Conservation (phyloP, 2,797 vertebrate species). For the Thalassophryne amazonica region DNA sequence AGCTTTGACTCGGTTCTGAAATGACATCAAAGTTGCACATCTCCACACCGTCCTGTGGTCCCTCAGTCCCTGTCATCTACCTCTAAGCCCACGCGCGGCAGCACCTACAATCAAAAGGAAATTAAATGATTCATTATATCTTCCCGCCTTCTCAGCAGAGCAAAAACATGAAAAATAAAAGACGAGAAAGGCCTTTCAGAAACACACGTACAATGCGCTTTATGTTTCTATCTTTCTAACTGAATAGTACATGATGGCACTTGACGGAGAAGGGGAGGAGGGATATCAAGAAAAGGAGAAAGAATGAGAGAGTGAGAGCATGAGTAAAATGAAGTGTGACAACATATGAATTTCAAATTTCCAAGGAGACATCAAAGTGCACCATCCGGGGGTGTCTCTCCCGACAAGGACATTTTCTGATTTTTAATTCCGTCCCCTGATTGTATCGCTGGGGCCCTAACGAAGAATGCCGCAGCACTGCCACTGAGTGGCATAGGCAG, state of each 20-base stretch:
- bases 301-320: constrained; percentile 27
- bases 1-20: constrained; percentile 68
- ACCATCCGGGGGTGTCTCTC: constrained; percentile 77
- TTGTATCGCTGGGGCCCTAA: constrained; percentile 80
- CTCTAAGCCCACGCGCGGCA: constrained; percentile 58
- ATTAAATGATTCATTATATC: constrained; percentile 80
- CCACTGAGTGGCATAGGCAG: constrained; percentile 70
- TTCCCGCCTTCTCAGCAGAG: constrained; percentile 62
- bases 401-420: constrained; percentile 82
- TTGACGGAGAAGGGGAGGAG: constrained; percentile 52
- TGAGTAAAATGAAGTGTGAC: constrained; percentile 82
- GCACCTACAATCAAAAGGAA: constrained; percentile 76
- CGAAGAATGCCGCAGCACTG: constrained; percentile 70
- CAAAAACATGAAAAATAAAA: constrained; percentile 77
- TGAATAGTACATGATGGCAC: constrained; percentile 77
- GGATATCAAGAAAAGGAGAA: constrained; percentile 44
- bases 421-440: constrained; percentile 85
- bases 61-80: constrained; percentile 54
- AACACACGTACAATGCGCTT: constrained; percentile 65
- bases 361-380: constrained; percentile 82
- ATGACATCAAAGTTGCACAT: constrained; percentile 72
- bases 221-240: constrained; percentile 55
- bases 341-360: constrained; percentile 89
- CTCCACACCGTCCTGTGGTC: constrained; percentile 43
- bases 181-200: constrained; percentile 60